Percentiles rank a stretch among this genome's conserved stretches.
phyloP scores from a whole-genome alignment of 2,888 invertebrate genomes.

The Leistus spinibarbis region DNA sequence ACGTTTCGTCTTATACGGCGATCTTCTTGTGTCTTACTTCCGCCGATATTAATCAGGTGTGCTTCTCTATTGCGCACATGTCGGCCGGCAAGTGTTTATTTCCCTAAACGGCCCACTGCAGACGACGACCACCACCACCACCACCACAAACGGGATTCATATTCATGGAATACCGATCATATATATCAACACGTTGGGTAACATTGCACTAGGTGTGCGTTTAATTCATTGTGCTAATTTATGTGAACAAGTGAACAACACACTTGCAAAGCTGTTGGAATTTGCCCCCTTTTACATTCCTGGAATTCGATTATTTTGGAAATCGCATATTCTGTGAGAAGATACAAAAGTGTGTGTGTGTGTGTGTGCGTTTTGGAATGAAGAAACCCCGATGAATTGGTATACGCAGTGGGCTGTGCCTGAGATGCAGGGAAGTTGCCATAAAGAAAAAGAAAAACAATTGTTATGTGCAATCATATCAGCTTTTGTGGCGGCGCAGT shows the following conservation, averaged over 20 bases:
- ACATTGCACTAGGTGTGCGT: not conserved
- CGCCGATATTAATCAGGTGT: slow-evolving; percentile 32
- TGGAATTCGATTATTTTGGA: too few relatives aligned
- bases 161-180: not conserved
- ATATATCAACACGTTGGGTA: not conserved
- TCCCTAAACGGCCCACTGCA: slow-evolving; percentile 14
- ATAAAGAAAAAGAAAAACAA: slow-evolving; percentile 34
- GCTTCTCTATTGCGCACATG: not conserved
- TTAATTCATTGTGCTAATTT: not conserved
- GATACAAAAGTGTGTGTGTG: too few relatives aligned
- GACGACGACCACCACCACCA: slow-evolving; percentile 1
- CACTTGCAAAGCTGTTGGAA: too few relatives aligned
- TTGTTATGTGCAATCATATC: slow-evolving; percentile 28
- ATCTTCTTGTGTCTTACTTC: slow-evolving; percentile 24
- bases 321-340: too few relatives aligned
- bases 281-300: too few relatives aligned
- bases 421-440: not conserved
- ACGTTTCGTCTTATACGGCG: slow-evolving; percentile 29
- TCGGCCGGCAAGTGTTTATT: slow-evolving; percentile 21
- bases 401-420: too few relatives aligned
- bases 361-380: too few relatives aligned
- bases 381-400: too few relatives aligned
- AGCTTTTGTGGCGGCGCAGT: slow-evolving; percentile 21
- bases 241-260: not conserved
- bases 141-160: not conserved